Evolutionary conservation across 2,888 invertebrate species (phyloP), one percentile per base, ranked within the genome.

Genomic region (Priocnemis perturbator): DNA sequence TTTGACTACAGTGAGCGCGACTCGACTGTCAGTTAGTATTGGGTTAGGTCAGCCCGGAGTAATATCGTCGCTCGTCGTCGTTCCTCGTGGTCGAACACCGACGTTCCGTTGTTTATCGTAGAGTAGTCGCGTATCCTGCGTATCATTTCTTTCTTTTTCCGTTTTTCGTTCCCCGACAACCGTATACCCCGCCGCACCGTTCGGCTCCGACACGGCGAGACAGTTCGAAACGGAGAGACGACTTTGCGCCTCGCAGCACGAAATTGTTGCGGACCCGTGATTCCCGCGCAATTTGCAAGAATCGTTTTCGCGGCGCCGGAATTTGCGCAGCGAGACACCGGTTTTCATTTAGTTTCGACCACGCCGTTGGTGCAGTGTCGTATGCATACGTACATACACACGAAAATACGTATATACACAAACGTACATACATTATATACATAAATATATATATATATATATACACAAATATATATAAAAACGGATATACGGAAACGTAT

Each of bases 31-130:
- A 86, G 81, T 85, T 85, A 88, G 92, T 92, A 91, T 92, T 92
- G 92, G 92, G 92, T 92, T 92, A 92, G 92, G 92, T 92, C 92
- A 90, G 88, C 88, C 87, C 88, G 80, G 75, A 79, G 83, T 57
- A 83, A 81, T 78, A 78, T 85, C 84, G 81, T 73, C 55, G 70
- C 53, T 80, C 58, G 65, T 70, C 73, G 74, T 71, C 77, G 70
- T 69, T 81, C 76, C 71, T 71, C 71, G 73, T 71, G 57, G 64
- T 73, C 69, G 73, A n/a, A 69, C 74, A 71, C 37, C 74, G 71
- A 64, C 73, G 56, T 64, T 73, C 64, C 64, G 74, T 78, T 78
- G 74, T 78, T 78, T 78, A 78, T 73, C 64, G 73, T 77, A 78
- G 76, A 64, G 71, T 74, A 74, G 75, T 76, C 50, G 50, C 50